Conservation (phyloP, 37 sponge, comb jelly and placozoan genomes). For the Chondrilla cf. caribensis region DNA sequence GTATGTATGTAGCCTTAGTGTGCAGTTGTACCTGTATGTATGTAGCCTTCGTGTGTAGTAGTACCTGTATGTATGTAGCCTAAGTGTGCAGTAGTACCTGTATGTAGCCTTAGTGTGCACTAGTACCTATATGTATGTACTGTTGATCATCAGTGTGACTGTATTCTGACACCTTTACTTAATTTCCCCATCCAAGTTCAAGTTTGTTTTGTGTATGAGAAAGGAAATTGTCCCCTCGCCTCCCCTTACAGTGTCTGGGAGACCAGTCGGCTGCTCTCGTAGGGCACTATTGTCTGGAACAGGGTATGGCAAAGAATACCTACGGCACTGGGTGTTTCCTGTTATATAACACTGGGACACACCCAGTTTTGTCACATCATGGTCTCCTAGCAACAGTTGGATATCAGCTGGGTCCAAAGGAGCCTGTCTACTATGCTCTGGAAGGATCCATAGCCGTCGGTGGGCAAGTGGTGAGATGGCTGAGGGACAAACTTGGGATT, state of each 20-base stretch:
- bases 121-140: too few relatives aligned
- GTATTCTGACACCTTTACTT: too few relatives aligned
- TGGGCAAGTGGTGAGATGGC: constrained; percentile 91
- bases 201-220: too few relatives aligned
- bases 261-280: constrained; percentile 96
- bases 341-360: constrained; percentile 87
- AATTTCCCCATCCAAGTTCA: too few relatives aligned
- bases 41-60: too few relatives aligned
- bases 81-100: too few relatives aligned
- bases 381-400: constrained; percentile 97
- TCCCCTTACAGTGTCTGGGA: constrained; percentile 79
- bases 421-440: constrained; percentile 70
- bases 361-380: constrained; percentile 57
- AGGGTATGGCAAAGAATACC: constrained; percentile 94
- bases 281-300: constrained; percentile 79
- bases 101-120: too few relatives aligned
- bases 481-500: constrained; percentile 78
- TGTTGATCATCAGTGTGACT: too few relatives aligned
- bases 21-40: too few relatives aligned
- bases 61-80: too few relatives aligned
- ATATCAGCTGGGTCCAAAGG: constrained; percentile 74
- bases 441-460: constrained; percentile 96
- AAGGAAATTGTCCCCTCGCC: too few relatives aligned
- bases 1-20: too few relatives aligned
- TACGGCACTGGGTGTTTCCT: constrained; percentile 98